These are phyloP conservation scores for Tenebrosternarchus preto DNA, from an alignment of 2,113 vertebrate species.

Conservation along the genomic window DNA sequence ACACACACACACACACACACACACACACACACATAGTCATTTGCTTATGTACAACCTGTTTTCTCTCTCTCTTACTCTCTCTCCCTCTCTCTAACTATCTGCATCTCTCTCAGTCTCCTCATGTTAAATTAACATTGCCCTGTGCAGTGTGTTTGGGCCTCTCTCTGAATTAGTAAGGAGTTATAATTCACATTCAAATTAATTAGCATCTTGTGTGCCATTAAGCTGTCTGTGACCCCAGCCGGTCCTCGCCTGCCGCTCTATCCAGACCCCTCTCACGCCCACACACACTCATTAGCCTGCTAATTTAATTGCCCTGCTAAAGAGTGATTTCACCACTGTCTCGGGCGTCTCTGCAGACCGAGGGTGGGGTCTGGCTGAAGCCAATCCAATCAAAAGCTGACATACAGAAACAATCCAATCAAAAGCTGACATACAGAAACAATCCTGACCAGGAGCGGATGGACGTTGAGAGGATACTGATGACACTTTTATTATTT, in stretches of 20 bases:
- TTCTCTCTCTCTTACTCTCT: too few relatives aligned
- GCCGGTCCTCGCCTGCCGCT: constrained; percentile 41
- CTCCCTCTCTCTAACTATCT: too few relatives aligned
- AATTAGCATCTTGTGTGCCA: constrained; percentile 51
- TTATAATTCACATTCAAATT: constrained; percentile 65
- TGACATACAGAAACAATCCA: not conserved
- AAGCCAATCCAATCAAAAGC: not conserved
- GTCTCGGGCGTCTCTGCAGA: too few relatives aligned
- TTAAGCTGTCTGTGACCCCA: constrained; percentile 50
- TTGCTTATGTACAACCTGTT: too few relatives aligned
- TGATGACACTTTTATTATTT: too few relatives aligned
- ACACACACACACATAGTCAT: too few relatives aligned
- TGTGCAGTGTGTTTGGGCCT: constrained; percentile 40
- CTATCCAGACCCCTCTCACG: constrained; percentile 7
- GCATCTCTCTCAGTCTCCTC: constrained; percentile 27
- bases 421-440: not conserved
- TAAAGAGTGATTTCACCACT: constrained; percentile 5
- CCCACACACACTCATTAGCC: constrained; percentile 46
- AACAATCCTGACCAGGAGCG: too few relatives aligned
- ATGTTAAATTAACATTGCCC: constrained; percentile 43
- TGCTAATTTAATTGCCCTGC: constrained; percentile 44
- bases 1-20: too few relatives aligned
- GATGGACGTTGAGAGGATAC: too few relatives aligned
- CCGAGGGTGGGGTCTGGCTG: not conserved
- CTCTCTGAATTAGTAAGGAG: constrained; percentile 57